Percentiles rank a stretch among this genome's conserved stretches.
These are phyloP conservation scores for Nephrotoma guestfalica DNA, from an alignment of 2,888 invertebrate genomes.

Conservation along the genomic window DNA sequence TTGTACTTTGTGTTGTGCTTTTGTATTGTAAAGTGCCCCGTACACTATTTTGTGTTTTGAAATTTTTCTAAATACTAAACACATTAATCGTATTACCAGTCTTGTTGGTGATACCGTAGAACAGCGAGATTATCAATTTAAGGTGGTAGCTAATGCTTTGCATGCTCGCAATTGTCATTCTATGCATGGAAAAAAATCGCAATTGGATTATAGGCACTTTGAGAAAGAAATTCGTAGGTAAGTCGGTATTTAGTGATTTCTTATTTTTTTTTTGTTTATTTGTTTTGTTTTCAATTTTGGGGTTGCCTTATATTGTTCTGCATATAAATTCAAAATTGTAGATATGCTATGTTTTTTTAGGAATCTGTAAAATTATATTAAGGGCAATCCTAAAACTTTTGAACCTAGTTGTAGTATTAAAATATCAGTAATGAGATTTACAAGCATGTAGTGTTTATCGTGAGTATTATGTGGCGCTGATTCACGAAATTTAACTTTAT, in stretches of 20 bases:
- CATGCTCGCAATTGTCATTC: neutral
- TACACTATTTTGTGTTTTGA: neutral
- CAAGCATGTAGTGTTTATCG: neutral
- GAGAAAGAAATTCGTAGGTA: neutral
- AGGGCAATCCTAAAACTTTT: neutral
- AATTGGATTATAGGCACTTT: neutral
- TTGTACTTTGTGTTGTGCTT: neutral
- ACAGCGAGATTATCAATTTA: neutral
- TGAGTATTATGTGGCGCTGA: neutral
- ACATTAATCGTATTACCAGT: slow-evolving; percentile 6
- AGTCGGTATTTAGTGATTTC: neutral
- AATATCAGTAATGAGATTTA: neutral
- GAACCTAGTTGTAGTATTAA: too few relatives aligned
- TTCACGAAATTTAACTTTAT: neutral
- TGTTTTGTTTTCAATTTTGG: neutral
- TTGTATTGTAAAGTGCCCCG: neutral
- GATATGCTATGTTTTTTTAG: neutral
- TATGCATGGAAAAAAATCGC: neutral
- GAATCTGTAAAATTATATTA: neutral
- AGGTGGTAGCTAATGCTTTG: slow-evolving; percentile 7
- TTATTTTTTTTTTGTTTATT: neutral
- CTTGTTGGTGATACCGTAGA: slow-evolving; percentile 8
- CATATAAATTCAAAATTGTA: neutral
- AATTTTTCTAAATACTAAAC: neutral
- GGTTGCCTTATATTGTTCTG: neutral